phyloP scores from a whole-genome alignment of 35 echinoderm and acorn worm genomes.

The Strongylocentrotus purpuratus region DNA sequence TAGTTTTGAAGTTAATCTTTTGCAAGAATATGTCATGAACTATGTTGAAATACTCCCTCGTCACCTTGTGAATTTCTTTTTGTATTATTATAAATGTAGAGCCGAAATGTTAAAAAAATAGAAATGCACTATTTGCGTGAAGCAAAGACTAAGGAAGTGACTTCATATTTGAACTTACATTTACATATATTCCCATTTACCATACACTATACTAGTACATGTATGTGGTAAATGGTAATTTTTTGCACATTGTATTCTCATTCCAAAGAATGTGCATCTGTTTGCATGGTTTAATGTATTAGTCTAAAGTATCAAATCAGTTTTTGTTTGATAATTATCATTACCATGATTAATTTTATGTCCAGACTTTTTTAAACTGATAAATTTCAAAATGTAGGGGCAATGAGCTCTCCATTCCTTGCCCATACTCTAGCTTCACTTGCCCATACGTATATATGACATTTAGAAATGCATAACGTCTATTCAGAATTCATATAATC shows the following conservation, averaged over 20 bases:
- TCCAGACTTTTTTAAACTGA: too few species aligned
- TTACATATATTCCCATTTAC: neutral
- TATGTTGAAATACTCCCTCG: neutral
- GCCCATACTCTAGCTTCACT: too few species aligned
- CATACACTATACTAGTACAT: neutral
- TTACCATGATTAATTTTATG: neutral
- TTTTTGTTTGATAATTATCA: neutral
- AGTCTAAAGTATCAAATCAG: neutral
- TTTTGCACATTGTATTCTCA: neutral
- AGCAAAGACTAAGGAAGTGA: too few species aligned
- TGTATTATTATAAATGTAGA: neutral
- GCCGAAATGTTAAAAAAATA: neutral
- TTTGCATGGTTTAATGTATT: neutral
- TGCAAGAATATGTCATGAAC: neutral
- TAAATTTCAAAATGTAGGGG: too few species aligned
- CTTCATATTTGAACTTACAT: neutral
- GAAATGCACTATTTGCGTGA: too few species aligned
- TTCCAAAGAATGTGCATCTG: neutral
- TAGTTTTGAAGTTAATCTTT: too few species aligned
- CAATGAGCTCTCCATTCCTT: too few species aligned
- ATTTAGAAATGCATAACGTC: too few species aligned
- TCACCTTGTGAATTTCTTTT: slow-evolving; percentile 1
- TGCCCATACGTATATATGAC: too few species aligned
- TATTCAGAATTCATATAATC: too few species aligned
- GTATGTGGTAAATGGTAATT: neutral